Percentiles rank a stretch among this genome's conserved stretches.
Evolutionary conservation across 2,888 invertebrate genomes (phyloP).

Genomic region (Ypsolopha sequella): DNA sequence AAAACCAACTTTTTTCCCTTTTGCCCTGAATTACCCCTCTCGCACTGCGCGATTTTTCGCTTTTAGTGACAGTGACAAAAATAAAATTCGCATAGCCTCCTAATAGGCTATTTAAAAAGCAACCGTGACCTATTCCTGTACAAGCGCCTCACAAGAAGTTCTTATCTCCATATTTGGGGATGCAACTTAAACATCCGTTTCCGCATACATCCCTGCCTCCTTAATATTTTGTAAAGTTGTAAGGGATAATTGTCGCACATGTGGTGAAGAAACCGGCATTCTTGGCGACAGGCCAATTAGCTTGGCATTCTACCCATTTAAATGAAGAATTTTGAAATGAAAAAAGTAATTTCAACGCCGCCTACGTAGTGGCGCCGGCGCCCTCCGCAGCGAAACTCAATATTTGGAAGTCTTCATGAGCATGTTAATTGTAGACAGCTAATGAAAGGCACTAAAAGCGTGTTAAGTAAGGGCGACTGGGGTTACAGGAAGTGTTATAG

Average conservation of each 20-base stretch:
- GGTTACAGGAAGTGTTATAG: not conserved
- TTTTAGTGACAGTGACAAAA: too few species aligned
- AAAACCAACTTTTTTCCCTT: too few species aligned
- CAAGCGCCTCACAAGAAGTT: slow-evolving; percentile 7
- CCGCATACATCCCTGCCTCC: slow-evolving; percentile 50
- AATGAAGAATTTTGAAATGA: too few species aligned
- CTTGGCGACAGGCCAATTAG: slow-evolving; percentile 69
- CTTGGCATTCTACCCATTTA: slow-evolving; percentile 36
- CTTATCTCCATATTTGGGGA: slow-evolving; percentile 51
- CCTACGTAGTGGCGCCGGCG: slow-evolving; percentile 21
- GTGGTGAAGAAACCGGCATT: slow-evolving; percentile 29
- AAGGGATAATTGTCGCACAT: slow-evolving; percentile 67
- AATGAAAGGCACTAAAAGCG: slow-evolving; percentile 12
- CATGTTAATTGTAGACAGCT: not conserved
- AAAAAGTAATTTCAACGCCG: slow-evolving; percentile 14
- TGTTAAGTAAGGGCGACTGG: slow-evolving; percentile 10
- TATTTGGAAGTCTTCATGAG: slow-evolving; percentile 15
- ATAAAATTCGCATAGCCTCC: too few species aligned
- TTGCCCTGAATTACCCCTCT: too few species aligned
- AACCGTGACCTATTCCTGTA: too few species aligned
- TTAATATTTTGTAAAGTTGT: slow-evolving; percentile 63
- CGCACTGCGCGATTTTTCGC: too few species aligned
- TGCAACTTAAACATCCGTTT: slow-evolving; percentile 70
- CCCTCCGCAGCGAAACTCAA: slow-evolving; percentile 29
- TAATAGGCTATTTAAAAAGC: too few species aligned